Evolutionary conservation across 92 coral and sea anemone species (phyloP), one percentile per base, ranked within the genome.

Genomic region (Palythoa caribaeorum): DNA sequence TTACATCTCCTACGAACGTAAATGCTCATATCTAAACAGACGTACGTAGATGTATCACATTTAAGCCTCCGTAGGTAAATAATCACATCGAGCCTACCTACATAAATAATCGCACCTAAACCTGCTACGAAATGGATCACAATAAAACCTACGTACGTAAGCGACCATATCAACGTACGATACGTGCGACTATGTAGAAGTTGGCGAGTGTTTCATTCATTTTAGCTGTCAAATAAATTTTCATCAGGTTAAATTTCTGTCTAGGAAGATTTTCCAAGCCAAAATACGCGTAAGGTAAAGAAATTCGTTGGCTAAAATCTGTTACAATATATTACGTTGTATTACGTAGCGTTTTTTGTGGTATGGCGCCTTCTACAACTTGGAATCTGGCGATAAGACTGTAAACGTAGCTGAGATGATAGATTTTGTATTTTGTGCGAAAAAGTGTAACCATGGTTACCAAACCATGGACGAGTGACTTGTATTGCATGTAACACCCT

Each of bases 371-470:
- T 63, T n/a, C 21, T n/a, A 19, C 7, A 0, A 63, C n/a, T 63
- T n/a, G 9, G 35, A 63, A 17, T 35, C 17, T 55, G 17, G 62
- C 9, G 6, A 51, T 51, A 44, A 44, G 50, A 4, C 50, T 44
- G 50, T 44, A 44, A 44, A 44, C 7, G 7, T 44, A 44, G 50
- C 50, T 44, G 6, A 0, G 7, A 44, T 44, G 50, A 8, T 44
- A 8, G 50, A 44, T 8, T 44, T 44, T 8, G 50, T 44, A 44
- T 44, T 44, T 44, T 44, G 6, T 44, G 50, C 50, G 7, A 44
- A 52, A 16, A 76, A 48, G 59, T 35, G 63, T 52, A 38, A 77
- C 81, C 68, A 51, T 77, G 60, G 63, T 44, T 80, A 38, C 73
- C 13, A 17, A 17, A 47, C 59, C 53, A 14, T 16, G 10, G 2